These are phyloP conservation scores for Brachionus paranguensis DNA, from an alignment of 1,140 invertebrate genomes.

Conservation along the genomic window DNA sequence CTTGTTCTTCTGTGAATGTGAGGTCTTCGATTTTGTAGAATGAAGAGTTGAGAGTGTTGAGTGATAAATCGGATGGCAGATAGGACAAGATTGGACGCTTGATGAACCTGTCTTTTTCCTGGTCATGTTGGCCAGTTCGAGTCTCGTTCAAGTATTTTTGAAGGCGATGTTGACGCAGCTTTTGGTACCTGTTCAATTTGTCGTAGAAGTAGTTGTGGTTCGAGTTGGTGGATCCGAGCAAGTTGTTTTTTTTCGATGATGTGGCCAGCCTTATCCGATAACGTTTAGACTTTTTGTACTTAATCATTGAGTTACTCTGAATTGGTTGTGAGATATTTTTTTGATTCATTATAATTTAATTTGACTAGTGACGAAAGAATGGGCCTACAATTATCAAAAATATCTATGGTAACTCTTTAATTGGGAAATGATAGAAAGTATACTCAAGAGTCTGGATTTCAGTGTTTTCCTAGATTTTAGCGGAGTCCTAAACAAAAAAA, in stretches of 20 bases:
- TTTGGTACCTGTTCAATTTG: not conserved
- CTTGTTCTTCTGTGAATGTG: conserved; percentile 23
- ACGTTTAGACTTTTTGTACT: not conserved
- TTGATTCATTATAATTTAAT: not conserved
- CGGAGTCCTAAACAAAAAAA: no score
- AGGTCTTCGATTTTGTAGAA: conserved; percentile 5
- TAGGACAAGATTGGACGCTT: not conserved
- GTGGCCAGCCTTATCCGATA: not conserved
- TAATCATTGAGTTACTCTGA: not conserved
- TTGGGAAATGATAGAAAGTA: not conserved
- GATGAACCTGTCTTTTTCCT: not conserved
- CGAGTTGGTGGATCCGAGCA: not conserved
- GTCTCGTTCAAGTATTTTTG: not conserved
- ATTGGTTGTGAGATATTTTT: not conserved
- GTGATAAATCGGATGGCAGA: not conserved
- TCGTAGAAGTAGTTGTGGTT: not conserved
- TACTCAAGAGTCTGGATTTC: not conserved
- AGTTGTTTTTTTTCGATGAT: not conserved
- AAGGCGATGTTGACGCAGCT: not conserved
- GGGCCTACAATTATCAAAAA: not conserved
- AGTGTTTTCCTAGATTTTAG: no score
- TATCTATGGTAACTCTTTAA: not conserved
- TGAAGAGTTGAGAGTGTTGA: not conserved
- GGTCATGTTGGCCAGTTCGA: not conserved
- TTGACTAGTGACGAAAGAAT: not conserved